Percentiles rank a stretch among this genome's conserved stretches.
Conservation (phyloP, 2,113 vertebrate species). For the Chionomys nivalis region DNA sequence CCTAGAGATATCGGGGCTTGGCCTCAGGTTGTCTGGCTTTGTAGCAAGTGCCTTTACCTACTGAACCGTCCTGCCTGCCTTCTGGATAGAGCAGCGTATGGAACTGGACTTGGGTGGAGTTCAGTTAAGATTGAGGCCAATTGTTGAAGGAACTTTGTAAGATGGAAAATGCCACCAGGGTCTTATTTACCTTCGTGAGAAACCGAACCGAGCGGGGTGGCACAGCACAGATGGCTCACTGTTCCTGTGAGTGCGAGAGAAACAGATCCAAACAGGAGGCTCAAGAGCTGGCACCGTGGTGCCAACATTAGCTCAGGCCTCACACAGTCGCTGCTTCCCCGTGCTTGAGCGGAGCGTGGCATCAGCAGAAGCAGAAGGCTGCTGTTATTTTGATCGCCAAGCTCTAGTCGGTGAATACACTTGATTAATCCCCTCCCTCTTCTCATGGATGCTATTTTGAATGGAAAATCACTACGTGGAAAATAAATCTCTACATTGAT, state of each 20-base stretch:
- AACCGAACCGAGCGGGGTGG: not conserved
- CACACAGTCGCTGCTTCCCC: not conserved
- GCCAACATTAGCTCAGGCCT: conserved; percentile 23
- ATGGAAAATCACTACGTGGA: conserved; percentile 56
- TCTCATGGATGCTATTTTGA: conserved; percentile 59
- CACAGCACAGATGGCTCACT: conserved; percentile 56
- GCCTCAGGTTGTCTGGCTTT: not conserved
- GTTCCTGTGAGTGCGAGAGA: conserved; percentile 53
- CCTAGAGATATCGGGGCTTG: fast-evolving
- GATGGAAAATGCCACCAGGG: not conserved
- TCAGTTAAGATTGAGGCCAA: not conserved
- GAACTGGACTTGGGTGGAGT: not conserved
- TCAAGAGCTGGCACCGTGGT: conserved; percentile 10
- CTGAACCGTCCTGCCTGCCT: not conserved
- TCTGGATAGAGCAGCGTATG: not conserved
- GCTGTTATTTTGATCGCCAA: conserved; percentile 61
- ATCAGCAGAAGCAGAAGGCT: conserved; percentile 56
- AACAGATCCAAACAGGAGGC: conserved; percentile 55
- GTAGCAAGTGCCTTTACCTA: not conserved
- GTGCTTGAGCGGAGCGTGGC: not conserved
- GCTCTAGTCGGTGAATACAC: conserved; percentile 63
- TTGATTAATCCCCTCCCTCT: conserved; percentile 53
- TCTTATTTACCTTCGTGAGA: conserved; percentile 47
- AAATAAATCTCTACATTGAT: not conserved
- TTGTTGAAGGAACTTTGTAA: not conserved